A percentile compares a stretch with the other conserved stretches of the same genome.
Evolutionary conservation across 2,888 invertebrate genomes (phyloP).

Genomic region (Cephus runcator): DNA sequence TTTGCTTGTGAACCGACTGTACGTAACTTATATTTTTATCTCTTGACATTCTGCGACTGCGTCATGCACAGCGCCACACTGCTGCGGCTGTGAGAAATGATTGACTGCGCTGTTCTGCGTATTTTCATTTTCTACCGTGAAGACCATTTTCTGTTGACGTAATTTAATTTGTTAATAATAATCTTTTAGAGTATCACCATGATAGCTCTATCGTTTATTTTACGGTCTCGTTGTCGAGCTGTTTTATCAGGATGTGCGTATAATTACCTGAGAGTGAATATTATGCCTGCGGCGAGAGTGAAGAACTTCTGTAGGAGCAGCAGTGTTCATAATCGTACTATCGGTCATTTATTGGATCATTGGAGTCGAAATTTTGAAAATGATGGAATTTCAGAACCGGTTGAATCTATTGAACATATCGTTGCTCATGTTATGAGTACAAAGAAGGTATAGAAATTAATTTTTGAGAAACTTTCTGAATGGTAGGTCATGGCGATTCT

Average conservation of each 20-base stretch:
- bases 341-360: conserved; percentile 51
- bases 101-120: not conserved
- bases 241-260: not conserved
- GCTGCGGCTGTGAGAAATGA: not conserved
- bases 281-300: not conserved
- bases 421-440: conserved; percentile 69
- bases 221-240: not conserved
- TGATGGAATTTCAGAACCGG: conserved; percentile 68
- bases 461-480: not conserved
- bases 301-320: not conserved
- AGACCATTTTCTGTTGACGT: not conserved
- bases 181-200: not conserved
- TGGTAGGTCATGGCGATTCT: not conserved
- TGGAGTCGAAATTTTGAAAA: conserved; percentile 67
- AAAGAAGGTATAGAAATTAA: conserved; percentile 66
- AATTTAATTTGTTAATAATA: not conserved
- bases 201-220: not conserved
- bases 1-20: no score
- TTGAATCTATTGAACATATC: conserved; percentile 70
- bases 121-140: not conserved
- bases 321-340: conserved; percentile 24
- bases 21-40: no score
- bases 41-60: not conserved
- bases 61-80: not conserved
- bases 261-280: not conserved